Evolutionary conservation across 1,140 invertebrate species (phyloP).

Genomic region (Tachypleus tridentatus): DNA sequence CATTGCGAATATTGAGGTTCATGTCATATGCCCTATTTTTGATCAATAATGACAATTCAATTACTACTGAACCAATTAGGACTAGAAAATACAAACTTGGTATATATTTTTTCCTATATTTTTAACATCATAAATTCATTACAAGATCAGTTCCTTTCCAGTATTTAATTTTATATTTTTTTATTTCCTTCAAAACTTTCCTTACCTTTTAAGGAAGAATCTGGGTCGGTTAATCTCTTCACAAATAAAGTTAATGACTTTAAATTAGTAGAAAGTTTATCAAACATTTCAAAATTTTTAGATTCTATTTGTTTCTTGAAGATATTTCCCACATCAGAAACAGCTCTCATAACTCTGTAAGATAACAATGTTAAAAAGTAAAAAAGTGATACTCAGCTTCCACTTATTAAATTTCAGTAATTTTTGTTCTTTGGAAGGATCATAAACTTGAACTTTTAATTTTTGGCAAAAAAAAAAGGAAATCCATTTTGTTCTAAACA

Average conservation of each 20-base stretch:
- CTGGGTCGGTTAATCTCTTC: slow-evolving; percentile 21
- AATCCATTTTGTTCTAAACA: too few species aligned
- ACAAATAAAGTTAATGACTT: slow-evolving; percentile 19
- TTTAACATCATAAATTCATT: too few species aligned
- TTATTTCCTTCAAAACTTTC: not conserved
- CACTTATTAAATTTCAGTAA: too few species aligned
- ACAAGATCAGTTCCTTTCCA: slow-evolving; percentile 5
- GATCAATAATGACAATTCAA: too few species aligned
- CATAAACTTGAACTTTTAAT: too few species aligned
- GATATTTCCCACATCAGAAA: slow-evolving; percentile 18
- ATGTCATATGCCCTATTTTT: too few species aligned
- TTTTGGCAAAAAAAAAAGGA: too few species aligned
- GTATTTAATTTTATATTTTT: slow-evolving; percentile 3
- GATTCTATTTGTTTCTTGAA: slow-evolving; percentile 7
- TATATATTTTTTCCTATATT: too few species aligned
- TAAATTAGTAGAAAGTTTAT: slow-evolving; percentile 16
- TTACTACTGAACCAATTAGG: too few species aligned
- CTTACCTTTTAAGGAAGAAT: slow-evolving; percentile 16
- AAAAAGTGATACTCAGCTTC: not conserved
- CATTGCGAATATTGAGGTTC: too few species aligned
- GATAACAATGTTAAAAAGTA: slow-evolving; percentile 6
- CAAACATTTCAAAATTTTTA: not conserved
- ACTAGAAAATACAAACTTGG: too few species aligned
- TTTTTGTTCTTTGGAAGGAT: too few species aligned
- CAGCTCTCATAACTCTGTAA: slow-evolving; percentile 11